A percentile compares a stretch with the other conserved stretches of the same genome.
These are phyloP conservation scores for Toxostoma redivivum DNA, from an alignment of 2,113 vertebrate species.

Conservation along the genomic window DNA sequence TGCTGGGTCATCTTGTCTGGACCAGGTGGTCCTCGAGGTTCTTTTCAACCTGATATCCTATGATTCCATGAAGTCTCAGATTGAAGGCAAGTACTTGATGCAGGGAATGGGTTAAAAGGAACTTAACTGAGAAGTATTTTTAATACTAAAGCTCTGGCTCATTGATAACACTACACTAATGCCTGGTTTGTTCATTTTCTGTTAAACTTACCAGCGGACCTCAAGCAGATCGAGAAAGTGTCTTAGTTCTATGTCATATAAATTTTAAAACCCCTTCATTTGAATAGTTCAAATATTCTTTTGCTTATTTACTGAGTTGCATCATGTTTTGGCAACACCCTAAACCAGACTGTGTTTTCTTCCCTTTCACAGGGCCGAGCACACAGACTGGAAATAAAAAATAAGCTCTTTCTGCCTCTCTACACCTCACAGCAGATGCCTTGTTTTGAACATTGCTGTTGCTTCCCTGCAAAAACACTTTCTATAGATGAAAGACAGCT, in stretches of 20 bases:
- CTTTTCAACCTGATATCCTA: background rate
- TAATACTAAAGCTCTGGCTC: background rate
- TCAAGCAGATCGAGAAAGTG: background rate
- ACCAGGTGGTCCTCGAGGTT: background rate
- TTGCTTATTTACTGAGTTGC: background rate
- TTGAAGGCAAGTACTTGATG: background rate
- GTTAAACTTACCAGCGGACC: background rate
- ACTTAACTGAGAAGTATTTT: background rate
- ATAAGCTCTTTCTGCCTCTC: accelerated
- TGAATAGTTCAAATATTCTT: background rate
- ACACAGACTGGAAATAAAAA: background rate
- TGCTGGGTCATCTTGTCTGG: background rate
- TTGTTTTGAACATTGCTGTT: background rate
- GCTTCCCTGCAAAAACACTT: background rate
- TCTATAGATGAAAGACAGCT: background rate
- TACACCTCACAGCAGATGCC: background rate
- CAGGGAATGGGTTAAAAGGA: background rate
- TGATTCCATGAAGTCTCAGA: background rate
- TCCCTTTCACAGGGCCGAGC: background rate
- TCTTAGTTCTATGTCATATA: background rate
- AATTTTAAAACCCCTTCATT: background rate
- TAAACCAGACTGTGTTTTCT: background rate
- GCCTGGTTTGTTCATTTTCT: background rate
- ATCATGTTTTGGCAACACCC: background rate
- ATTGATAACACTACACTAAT: background rate